These are phyloP conservation scores for Numenius phaeopus DNA, from an alignment of 2,797 vertebrate genomes.

Conservation along the genomic window DNA sequence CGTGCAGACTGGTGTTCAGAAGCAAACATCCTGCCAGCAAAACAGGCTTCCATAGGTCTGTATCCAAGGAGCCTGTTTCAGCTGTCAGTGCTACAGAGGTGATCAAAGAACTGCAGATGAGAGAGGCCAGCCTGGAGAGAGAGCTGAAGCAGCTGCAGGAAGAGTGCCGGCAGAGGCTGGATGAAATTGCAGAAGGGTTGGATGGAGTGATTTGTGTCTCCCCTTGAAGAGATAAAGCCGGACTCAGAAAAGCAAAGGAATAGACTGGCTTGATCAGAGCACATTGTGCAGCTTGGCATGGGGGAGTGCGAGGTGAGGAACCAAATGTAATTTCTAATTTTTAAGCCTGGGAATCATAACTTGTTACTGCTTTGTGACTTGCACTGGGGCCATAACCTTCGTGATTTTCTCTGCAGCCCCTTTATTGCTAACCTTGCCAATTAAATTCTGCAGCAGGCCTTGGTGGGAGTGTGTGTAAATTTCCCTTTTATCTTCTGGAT, in stretches of 20 bases:
- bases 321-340: neutral
- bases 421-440: constrained; percentile 13
- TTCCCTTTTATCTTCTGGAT: constrained; percentile 19
- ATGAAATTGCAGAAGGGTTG: constrained; percentile 3
- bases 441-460: constrained; percentile 43
- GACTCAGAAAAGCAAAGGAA: neutral
- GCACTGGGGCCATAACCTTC: neutral
- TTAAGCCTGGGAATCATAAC: neutral
- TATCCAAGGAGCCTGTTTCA: neutral
- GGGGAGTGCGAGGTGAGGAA: neutral
- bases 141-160: constrained; percentile 58
- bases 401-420: constrained; percentile 3
- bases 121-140: constrained; percentile 35
- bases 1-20: constrained; percentile 34
- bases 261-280: neutral
- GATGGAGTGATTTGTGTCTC: constrained; percentile 67
- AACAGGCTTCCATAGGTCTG: neutral
- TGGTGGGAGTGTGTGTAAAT: constrained; percentile 5
- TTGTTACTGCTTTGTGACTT: neutral
- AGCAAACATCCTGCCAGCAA: neutral
- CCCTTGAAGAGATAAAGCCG: constrained; percentile 32
- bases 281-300: neutral
- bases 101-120: constrained; percentile 36
- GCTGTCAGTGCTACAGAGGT: constrained; percentile 28
- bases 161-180: constrained; percentile 47